Evolutionary conservation across 2,113 vertebrate genomes (phyloP).

Genomic region (Aplodontia rufa): DNA sequence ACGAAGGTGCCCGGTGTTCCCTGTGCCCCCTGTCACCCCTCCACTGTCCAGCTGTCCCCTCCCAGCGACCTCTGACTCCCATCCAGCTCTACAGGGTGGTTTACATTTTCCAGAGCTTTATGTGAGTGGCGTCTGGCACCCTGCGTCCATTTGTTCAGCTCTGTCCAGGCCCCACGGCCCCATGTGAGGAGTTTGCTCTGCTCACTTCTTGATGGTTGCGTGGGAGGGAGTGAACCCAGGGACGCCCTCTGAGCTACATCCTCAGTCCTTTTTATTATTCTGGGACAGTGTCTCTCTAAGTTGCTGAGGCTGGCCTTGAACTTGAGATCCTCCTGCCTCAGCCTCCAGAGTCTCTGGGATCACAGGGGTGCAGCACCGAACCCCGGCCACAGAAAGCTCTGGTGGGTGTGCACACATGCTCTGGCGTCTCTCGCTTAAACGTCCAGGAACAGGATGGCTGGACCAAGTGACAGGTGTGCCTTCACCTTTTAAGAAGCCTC

Average conservation of each 20-base stretch:
- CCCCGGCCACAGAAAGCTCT: background rate
- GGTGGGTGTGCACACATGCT: rapidly evolving
- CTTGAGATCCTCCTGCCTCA: background rate
- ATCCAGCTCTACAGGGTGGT: background rate
- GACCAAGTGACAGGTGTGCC: background rate
- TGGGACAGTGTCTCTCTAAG: background rate
- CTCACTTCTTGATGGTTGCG: too few species aligned
- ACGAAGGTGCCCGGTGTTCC: too few species aligned
- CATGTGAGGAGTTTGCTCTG: too few species aligned
- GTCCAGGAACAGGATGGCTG: background rate
- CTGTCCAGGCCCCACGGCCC: too few species aligned
- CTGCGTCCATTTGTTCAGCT: too few species aligned
- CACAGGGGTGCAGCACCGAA: background rate
- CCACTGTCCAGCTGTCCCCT: background rate
- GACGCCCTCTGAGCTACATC: too few species aligned
- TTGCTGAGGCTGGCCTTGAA: background rate
- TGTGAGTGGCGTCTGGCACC: background rate
- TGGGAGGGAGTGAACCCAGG: background rate
- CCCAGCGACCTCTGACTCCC: background rate
- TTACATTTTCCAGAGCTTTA: background rate
- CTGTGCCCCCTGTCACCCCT: background rate
- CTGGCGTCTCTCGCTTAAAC: background rate
- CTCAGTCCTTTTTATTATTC: background rate
- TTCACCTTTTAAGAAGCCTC: background rate
- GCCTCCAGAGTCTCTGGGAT: background rate